Conservation (phyloP, 92 coral and sea anemone species). For the Palythoa caribaeorum region DNA sequence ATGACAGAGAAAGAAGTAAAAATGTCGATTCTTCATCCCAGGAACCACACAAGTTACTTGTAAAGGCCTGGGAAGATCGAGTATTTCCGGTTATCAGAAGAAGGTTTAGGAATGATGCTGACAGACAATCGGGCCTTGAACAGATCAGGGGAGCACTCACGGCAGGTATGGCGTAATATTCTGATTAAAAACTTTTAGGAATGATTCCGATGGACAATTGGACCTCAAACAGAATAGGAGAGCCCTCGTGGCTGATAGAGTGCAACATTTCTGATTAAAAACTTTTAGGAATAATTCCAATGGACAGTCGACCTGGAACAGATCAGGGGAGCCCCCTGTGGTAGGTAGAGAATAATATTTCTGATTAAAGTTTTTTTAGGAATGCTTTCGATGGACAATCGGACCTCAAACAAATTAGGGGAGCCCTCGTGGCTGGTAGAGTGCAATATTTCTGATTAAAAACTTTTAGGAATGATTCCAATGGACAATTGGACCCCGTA, state of each 20-base stretch:
- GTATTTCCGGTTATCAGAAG: conserved; percentile 97
- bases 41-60: conserved; percentile 86
- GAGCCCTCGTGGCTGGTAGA: conserved; percentile 93
- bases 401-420: conserved; percentile 95
- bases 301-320: too few species aligned
- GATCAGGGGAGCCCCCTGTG: background rate
- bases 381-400: conserved; percentile 90
- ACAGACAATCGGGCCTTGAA: conserved; percentile 94
- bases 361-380: conserved; percentile 67
- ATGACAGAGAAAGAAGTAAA: conserved; percentile 58
- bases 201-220: conserved; percentile 87
- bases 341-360: conserved; percentile 68
- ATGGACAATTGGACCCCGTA: too few species aligned
- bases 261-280: background rate
- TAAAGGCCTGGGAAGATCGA: conserved; percentile 99
- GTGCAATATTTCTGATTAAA: background rate
- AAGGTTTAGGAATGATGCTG: conserved; percentile 90
- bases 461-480: too few species aligned
- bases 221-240: conserved; percentile 97
- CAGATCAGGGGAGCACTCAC: conserved; percentile 94
- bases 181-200: conserved; percentile 61
- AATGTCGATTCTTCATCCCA: conserved; percentile 60
- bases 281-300: too few species aligned
- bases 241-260: conserved; percentile 89
- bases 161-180: conserved; percentile 71